phyloP scores from a whole-genome alignment of 92 coral and sea anemone genomes.

The Nematostella vectensis region DNA sequence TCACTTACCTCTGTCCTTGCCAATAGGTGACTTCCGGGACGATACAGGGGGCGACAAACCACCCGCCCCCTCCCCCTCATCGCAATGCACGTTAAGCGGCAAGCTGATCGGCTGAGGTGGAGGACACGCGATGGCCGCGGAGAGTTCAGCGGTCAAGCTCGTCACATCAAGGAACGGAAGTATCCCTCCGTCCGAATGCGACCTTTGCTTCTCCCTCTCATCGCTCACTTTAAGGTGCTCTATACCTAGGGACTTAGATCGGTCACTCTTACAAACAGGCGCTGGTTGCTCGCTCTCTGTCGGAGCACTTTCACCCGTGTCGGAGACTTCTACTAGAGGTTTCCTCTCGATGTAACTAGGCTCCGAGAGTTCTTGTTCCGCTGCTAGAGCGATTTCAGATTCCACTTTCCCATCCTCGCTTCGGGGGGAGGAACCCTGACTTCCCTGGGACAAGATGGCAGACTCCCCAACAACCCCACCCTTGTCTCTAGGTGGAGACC shows the following conservation, averaged over 20 bases:
- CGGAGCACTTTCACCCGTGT: not conserved
- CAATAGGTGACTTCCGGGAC: conserved; percentile 40
- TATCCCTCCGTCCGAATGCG: not conserved
- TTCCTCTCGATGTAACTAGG: not conserved
- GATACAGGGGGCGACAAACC: conserved; percentile 24
- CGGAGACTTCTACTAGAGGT: not conserved
- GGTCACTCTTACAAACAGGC: not conserved
- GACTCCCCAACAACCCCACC: not conserved
- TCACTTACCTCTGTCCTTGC: conserved; percentile 57
- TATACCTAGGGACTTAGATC: not conserved
- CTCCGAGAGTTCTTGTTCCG: not conserved
- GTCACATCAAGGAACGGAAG: conserved; percentile 20
- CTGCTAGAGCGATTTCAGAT: not conserved
- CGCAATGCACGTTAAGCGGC: not conserved
- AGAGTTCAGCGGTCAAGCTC: conserved; percentile 45
- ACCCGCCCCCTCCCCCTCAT: not conserved
- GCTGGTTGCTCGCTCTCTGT: not conserved
- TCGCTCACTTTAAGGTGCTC: too few species aligned
- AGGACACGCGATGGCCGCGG: conserved; percentile 60
- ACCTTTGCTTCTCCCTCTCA: not conserved
- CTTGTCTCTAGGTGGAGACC: not conserved
- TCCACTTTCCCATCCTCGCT: not conserved
- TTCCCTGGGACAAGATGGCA: not conserved
- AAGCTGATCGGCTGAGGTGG: conserved; percentile 58
- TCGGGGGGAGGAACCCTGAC: not conserved